These are phyloP conservation scores for Drosophila koepferae DNA, from an alignment of 2,888 invertebrate species.

Conservation along the genomic window DNA sequence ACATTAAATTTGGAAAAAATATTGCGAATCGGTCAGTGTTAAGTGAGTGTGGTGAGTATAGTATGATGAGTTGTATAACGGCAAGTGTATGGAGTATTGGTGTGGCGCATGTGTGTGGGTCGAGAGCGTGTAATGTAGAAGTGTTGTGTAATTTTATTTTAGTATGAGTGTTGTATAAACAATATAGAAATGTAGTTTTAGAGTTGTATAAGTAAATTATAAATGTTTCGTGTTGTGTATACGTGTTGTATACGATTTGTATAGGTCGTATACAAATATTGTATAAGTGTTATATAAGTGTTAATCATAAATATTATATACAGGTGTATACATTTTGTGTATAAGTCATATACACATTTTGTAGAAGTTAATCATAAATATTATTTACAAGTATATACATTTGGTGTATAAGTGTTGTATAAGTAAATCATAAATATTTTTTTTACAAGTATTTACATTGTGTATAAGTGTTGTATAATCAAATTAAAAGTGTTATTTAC, in stretches of 20 bases:
- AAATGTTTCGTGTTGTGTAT: neutral
- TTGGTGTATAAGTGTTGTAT: neutral
- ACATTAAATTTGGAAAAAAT: slow-evolving; percentile 7
- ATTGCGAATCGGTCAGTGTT: neutral
- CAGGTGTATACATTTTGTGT: neutral
- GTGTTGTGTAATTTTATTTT: neutral
- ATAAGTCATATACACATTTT: neutral
- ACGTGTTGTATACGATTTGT: neutral
- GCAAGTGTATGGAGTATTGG: neutral
- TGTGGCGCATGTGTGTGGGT: neutral
- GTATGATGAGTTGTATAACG: slow-evolving; percentile 1
- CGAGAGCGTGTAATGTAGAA: neutral
- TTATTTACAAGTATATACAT: too few species aligned
- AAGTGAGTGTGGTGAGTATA: slow-evolving; percentile 8
- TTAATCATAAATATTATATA: neutral
- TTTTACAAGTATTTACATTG: neutral
- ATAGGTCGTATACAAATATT: neutral
- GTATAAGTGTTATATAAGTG: neutral
- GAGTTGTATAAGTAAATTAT: too few species aligned
- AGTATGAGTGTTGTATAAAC: neutral
- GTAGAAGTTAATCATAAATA: neutral
- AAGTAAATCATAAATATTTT: neutral
- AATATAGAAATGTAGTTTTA: neutral
- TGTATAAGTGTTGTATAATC: neutral
- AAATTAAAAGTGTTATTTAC: neutral